Base-by-base conservation (phyloP, 2,888 invertebrate genomes). In the Drosophila paramelanica region DNA sequence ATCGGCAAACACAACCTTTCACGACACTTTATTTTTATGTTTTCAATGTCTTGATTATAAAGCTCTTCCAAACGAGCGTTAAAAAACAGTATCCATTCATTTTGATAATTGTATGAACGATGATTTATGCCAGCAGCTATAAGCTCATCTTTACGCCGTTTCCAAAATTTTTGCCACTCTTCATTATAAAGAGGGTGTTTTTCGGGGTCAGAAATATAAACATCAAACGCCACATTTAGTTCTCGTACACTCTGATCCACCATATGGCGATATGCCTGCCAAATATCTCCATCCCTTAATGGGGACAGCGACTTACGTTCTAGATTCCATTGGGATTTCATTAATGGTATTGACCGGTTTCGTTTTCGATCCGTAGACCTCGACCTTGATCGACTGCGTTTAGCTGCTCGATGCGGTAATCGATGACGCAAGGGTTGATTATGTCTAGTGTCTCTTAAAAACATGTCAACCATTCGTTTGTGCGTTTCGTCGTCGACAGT, bases 161-260 rank as follows among this genome's bases (percentile, higher is more conserved):
- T 96, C 97, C 97, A 97, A 91, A 97, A 97, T 89, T 95, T 95
- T 90, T 96, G 96, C 97, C 97, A 97, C 90, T 97, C 97, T 47
- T 96, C 95, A 0, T 96, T 95, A 90, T 97, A 97, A 7, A 95
- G 93, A 0, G 97, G 97, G 92, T 97, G 97, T 75, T 96, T 96
- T 90, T 97, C 97, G 0, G 97, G 97, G 89, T 96, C 96, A 87
- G 95, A 95, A 89, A 84, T 82, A 64, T 89, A 92, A 4, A 82
- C 52, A 3, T 74, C 70, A 59, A 96, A 96, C 84, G 96, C 95
- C 88, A 95, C 64, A 36, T 91, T 89, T n/a, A 91, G 69, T 33
- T 90, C 90, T 17, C 78, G 67, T 0, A 90, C 73, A 23, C 82
- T 83, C 10, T 89, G 89, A 61, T 91, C 90, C 11, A 91, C 90